Conservation (phyloP, 2,888 invertebrate species). For the Rhagonycha lutea region DNA sequence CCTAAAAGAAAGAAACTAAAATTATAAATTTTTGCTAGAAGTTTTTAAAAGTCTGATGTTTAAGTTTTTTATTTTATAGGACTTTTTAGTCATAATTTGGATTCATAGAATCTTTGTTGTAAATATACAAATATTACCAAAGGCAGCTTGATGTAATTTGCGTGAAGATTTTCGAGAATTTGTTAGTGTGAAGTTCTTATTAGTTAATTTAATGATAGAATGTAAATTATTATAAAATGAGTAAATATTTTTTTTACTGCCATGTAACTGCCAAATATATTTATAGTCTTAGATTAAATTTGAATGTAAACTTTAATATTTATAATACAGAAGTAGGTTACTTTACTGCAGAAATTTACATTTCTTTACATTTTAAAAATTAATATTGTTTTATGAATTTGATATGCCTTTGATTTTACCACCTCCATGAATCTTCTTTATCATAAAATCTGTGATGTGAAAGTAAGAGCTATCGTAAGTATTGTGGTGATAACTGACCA, state of each 20-base stretch:
- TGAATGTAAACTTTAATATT: too few species aligned
- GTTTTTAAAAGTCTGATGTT: background rate
- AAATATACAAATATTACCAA: background rate
- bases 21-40: background rate
- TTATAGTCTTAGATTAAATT: background rate
- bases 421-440: too few species aligned
- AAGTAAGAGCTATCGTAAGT: too few species aligned
- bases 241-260: background rate
- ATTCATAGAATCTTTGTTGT: background rate
- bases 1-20: slow-evolving; percentile 55
- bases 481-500: too few species aligned
- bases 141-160: background rate
- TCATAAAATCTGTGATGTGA: too few species aligned
- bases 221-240: background rate
- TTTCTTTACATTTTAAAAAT: too few species aligned
- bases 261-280: background rate
- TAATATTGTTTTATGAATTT: too few species aligned
- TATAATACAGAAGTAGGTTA: too few species aligned
- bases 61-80: background rate
- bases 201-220: background rate
- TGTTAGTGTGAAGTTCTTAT: background rate
- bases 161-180: background rate
- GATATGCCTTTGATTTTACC: too few species aligned
- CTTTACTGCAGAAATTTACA: too few species aligned
- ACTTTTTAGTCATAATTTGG: background rate